Evolutionary conservation across 2,888 invertebrate genomes (phyloP).

Genomic region (Cephus runcator): DNA sequence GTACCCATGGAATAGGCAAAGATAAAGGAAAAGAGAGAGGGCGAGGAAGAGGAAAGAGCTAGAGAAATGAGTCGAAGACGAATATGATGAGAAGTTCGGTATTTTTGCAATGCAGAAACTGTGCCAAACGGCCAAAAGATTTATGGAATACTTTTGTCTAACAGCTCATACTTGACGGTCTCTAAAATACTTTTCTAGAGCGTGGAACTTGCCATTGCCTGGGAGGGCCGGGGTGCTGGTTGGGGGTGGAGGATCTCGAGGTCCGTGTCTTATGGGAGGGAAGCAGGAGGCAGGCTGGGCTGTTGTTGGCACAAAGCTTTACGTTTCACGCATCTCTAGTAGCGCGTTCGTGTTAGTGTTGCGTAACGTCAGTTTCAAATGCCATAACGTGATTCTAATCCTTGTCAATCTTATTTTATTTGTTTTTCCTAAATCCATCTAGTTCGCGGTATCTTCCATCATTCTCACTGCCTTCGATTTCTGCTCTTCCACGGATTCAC

Average conservation of each 20-base stretch:
- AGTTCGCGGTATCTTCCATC: too few species aligned
- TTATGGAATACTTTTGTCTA: slow-evolving; percentile 42
- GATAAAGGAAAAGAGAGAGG: too few species aligned
- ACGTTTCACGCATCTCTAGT: neutral
- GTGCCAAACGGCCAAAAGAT: slow-evolving; percentile 40
- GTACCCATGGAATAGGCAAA: too few species aligned
- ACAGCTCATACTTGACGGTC: neutral
- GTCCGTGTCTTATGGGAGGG: neutral
- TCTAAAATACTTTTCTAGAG: slow-evolving; percentile 3
- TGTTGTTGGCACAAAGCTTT: slow-evolving; percentile 1
- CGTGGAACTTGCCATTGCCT: neutral
- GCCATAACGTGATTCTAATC: neutral
- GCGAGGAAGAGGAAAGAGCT: neutral
- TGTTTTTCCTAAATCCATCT: too few species aligned
- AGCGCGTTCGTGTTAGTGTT: neutral
- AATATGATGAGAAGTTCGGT: slow-evolving; percentile 10
- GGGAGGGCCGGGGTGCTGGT: too few species aligned
- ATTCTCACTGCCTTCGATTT: too few species aligned
- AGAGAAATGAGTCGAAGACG: too few species aligned
- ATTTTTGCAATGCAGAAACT: slow-evolving; percentile 35
- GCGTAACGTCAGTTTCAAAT: neutral
- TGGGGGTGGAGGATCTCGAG: too few species aligned
- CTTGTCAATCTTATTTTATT: too few species aligned
- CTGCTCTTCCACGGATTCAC: too few species aligned
- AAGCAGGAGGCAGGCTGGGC: neutral